These are phyloP conservation scores for Alectoris magna DNA, from an alignment of 2,797 vertebrate genomes.

Conservation along the genomic window DNA sequence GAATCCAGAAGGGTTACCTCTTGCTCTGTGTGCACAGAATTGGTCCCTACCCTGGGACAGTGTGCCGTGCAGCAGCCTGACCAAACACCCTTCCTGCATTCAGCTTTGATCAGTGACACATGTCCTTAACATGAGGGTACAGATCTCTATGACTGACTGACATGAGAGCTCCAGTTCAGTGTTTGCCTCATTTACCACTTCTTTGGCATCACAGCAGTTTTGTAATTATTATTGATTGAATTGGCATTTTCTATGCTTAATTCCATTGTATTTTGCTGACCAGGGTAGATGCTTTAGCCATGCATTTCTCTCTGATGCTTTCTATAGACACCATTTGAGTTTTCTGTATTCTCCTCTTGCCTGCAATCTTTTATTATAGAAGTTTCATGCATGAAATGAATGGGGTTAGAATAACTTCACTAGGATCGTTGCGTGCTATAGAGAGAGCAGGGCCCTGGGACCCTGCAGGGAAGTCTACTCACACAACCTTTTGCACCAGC, in stretches of 20 bases:
- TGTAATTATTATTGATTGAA: slow-evolving; percentile 52
- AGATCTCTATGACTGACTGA: not conserved
- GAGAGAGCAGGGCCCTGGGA: not conserved
- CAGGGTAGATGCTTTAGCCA: not conserved
- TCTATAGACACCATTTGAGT: not conserved
- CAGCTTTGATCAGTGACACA: not conserved
- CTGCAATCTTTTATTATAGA: not conserved
- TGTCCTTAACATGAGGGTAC: not conserved
- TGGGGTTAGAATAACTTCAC: not conserved
- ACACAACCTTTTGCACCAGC: not conserved
- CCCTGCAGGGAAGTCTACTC: not conserved
- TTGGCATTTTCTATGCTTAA: slow-evolving; percentile 17
- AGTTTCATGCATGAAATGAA: not conserved
- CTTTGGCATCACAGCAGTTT: not conserved
- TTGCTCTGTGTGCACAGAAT: not conserved
- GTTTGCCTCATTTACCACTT: slow-evolving; percentile 6
- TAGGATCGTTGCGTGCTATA: not conserved
- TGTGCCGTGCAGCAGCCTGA: not conserved
- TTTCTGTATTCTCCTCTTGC: slow-evolving; percentile 7
- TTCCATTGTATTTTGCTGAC: slow-evolving; percentile 18
- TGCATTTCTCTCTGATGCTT: not conserved
- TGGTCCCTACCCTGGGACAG: not conserved
- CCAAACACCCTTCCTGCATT: not conserved
- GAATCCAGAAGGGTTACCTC: not conserved
- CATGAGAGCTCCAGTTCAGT: not conserved